These are phyloP conservation scores for Lithophane ornitopus DNA, from an alignment of 2,888 invertebrate genomes.

Conservation along the genomic window DNA sequence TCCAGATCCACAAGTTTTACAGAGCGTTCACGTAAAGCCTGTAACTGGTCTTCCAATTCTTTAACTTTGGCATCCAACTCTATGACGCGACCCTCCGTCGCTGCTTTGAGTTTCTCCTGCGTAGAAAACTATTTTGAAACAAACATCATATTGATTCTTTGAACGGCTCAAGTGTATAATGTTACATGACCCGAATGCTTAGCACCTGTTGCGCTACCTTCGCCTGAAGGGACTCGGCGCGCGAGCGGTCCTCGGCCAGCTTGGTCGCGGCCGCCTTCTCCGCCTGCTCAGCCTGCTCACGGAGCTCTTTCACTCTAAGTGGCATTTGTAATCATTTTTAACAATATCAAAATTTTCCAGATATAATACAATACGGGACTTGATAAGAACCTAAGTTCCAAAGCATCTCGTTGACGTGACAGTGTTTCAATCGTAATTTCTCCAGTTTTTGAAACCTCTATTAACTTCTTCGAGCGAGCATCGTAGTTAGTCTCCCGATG, in stretches of 20 bases:
- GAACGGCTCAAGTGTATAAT: slow-evolving; percentile 18
- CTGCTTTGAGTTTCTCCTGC: slow-evolving; percentile 77
- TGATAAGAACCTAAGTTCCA: slow-evolving; percentile 81
- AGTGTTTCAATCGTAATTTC: slow-evolving; percentile 84
- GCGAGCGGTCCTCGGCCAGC: slow-evolving; percentile 72
- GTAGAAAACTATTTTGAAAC: slow-evolving; percentile 42
- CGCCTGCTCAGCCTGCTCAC: slow-evolving; percentile 76
- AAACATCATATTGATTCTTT: slow-evolving; percentile 23
- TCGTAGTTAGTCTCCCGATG: slow-evolving; percentile 84
- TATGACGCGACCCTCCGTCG: slow-evolving; percentile 68
- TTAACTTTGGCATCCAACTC: slow-evolving; percentile 78
- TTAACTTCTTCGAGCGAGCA: slow-evolving; percentile 82
- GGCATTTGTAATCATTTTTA: slow-evolving; percentile 15
- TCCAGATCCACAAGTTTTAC: slow-evolving; percentile 80
- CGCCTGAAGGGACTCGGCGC: slow-evolving; percentile 78
- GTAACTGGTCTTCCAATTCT: slow-evolving; percentile 77
- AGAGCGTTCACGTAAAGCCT: slow-evolving; percentile 77
- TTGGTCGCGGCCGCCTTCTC: slow-evolving; percentile 72
- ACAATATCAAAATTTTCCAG: neutral
- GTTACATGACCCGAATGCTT: slow-evolving; percentile 62
- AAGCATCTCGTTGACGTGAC: slow-evolving; percentile 84
- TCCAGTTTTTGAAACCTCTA: slow-evolving; percentile 85
- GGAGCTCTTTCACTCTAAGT: slow-evolving; percentile 83
- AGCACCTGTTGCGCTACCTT: slow-evolving; percentile 85
- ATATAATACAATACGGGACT: neutral